A percentile compares a stretch with the other conserved stretches of the same genome.
These are phyloP conservation scores for Goniozus legneri DNA, from an alignment of 1,140 invertebrate species.

Conservation along the genomic window DNA sequence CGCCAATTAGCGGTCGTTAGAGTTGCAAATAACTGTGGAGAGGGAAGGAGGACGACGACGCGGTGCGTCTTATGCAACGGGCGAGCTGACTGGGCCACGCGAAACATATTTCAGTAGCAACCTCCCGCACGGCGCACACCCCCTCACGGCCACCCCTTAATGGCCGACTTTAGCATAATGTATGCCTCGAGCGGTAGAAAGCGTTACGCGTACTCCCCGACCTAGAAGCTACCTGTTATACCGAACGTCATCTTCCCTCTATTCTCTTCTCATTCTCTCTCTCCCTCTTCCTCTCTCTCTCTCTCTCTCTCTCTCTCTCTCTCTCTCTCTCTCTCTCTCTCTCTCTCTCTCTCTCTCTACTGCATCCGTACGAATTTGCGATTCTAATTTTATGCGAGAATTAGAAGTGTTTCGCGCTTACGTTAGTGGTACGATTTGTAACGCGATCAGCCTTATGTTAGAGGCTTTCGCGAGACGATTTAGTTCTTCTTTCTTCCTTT, in stretches of 20 bases:
- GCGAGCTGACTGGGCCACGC: slow-evolving; percentile 40
- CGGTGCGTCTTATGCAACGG: slow-evolving; percentile 22
- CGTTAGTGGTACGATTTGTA: too few relatives aligned
- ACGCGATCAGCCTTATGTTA: too few relatives aligned
- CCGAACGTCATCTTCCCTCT: too few relatives aligned
- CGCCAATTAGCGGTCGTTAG: slow-evolving; percentile 35
- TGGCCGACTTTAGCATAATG: slow-evolving; percentile 43
- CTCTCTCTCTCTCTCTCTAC: neutral
- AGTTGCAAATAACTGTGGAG: slow-evolving; percentile 33
- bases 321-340: too few relatives aligned
- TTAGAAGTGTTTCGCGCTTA: too few relatives aligned
- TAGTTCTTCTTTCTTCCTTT: too few relatives aligned
- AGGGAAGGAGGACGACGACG: slow-evolving; percentile 12
- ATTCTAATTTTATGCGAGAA: too few relatives aligned
- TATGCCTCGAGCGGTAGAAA: slow-evolving; percentile 29
- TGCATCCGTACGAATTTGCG: too few relatives aligned
- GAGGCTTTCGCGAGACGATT: too few relatives aligned
- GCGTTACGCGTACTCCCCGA: slow-evolving; percentile 6
- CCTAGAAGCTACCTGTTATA: too few relatives aligned
- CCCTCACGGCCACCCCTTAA: too few relatives aligned
- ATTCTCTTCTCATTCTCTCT: neutral
- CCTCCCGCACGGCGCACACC: too few relatives aligned
- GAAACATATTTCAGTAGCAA: slow-evolving; percentile 44
- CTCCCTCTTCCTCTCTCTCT: neutral
- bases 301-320: neutral